Percentiles rank a stretch among this genome's conserved stretches.
These are phyloP conservation scores for Drosophila multiciliata DNA, from an alignment of 2,888 invertebrate species.

Conservation along the genomic window DNA sequence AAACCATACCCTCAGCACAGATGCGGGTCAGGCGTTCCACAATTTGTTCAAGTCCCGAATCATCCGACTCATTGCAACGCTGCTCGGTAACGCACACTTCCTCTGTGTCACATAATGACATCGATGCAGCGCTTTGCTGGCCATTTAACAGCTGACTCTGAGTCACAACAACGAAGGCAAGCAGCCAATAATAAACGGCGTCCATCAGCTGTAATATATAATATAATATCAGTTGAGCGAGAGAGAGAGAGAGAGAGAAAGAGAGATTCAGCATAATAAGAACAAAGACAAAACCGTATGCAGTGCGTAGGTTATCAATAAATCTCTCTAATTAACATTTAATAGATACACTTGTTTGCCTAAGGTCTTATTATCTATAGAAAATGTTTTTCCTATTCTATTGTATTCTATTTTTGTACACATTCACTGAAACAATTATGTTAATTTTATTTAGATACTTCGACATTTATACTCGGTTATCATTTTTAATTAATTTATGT, in stretches of 20 bases:
- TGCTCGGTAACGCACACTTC: conserved; percentile 55
- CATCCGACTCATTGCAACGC: conserved; percentile 54
- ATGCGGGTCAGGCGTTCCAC: conserved; percentile 39
- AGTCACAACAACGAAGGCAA: conserved; percentile 11
- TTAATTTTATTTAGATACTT: background rate
- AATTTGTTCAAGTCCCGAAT: conserved; percentile 51
- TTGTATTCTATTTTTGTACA: background rate
- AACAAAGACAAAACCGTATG: background rate
- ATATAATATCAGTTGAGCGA: background rate
- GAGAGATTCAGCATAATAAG: background rate
- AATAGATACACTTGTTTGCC: background rate
- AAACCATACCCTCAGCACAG: conserved; percentile 44
- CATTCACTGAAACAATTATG: background rate
- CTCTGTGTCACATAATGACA: conserved; percentile 16
- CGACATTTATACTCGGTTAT: background rate
- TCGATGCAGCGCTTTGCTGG: conserved; percentile 10
- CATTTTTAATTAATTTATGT: background rate
- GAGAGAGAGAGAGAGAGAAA: background rate
- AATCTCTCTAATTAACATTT: background rate
- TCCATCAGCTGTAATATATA: conserved; percentile 1
- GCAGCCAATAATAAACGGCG: background rate
- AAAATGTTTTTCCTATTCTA: background rate
- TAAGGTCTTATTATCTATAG: background rate
- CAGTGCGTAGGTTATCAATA: conserved; percentile 16
- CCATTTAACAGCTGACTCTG: conserved; percentile 11